Conservation (phyloP, 1,140 invertebrate species). For the Subanguina moxae region DNA sequence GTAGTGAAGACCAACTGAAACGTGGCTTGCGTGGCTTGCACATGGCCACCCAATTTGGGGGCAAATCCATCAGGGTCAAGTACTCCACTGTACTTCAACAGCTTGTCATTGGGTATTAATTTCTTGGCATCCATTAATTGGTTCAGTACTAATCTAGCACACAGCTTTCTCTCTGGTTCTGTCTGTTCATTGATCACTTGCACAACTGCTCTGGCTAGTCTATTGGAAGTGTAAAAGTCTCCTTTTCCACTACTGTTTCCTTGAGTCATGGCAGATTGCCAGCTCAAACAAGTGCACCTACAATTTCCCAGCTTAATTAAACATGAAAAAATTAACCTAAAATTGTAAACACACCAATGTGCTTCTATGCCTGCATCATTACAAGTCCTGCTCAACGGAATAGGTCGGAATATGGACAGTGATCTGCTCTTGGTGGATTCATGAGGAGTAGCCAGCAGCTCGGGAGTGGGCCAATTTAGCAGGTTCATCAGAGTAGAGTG, state of each 20-base stretch:
- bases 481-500: slow-evolving; percentile 56
- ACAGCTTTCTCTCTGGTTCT: slow-evolving; percentile 65
- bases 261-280: slow-evolving; percentile 64
- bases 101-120: slow-evolving; percentile 63
- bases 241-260: slow-evolving; percentile 33
- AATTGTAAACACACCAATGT: slow-evolving; percentile 73
- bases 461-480: slow-evolving; percentile 41
- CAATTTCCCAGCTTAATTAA: no score
- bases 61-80: slow-evolving; percentile 75
- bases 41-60: slow-evolving; percentile 71
- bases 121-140: slow-evolving; percentile 70
- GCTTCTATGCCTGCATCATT: slow-evolving; percentile 75
- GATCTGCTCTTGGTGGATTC: slow-evolving; percentile 46
- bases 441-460: neutral
- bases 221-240: slow-evolving; percentile 51
- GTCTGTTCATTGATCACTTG: slow-evolving; percentile 69
- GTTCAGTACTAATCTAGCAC: slow-evolving; percentile 65
- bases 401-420: slow-evolving; percentile 60
- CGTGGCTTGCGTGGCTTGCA: slow-evolving; percentile 65
- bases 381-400: slow-evolving; percentile 60
- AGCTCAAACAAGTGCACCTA: slow-evolving; percentile 71
- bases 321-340: no score
- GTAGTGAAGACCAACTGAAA: slow-evolving; percentile 76
- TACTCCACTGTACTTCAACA: slow-evolving; percentile 69
- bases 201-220: slow-evolving; percentile 65